Evolutionary conservation across 2,888 invertebrate species (phyloP), one percentile per base, ranked within the genome.

Genomic region (Lottia scabra): DNA sequence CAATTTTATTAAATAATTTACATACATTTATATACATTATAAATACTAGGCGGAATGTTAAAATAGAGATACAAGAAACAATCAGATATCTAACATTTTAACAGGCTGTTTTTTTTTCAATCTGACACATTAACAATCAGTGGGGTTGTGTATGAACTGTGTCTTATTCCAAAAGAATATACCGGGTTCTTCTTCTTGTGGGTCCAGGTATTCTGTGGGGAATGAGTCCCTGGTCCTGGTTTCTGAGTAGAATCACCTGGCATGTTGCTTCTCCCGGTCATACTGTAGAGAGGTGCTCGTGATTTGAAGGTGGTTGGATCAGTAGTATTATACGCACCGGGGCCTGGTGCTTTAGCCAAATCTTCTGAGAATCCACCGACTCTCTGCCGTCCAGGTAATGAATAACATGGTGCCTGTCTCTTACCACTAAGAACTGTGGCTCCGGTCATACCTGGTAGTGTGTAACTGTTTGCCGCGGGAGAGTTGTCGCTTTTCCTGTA

Each of bases 211-310:
- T 95, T 96, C 92, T 98, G 97, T 38, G 97, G 97, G 78, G 94
- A 95, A 90, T 98, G 96, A 78, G 96, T 95, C 83, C 97, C 97
- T 73, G 98, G 98, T 79, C 97, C 98, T 30, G 96, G 96, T 88
- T 94, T 95, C 86, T 92, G 92, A 64, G 94, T 94, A 78, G 94
- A 93, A 89, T 96, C 95, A 10, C 93, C 92, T 0, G 95, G 95
- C 78, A 94, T 89, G 83, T 93, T 93, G 84, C 93, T 94, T 75
- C 96, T 92, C 67, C 94, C 93, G 68, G 95, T 94, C 88, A 98
- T 95, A 66, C 96, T 95, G 89, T 95, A 98, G 78, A 95, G 93
- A 0, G 97, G 97, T 30, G 95, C 92, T 77, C 90, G 90, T 63
- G 84, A 78, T 82, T 91, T 91, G 86, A 90, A 90, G 46, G 87